phyloP scores from a whole-genome alignment of 2,797 vertebrate species.

The Valencia hispanica region DNA sequence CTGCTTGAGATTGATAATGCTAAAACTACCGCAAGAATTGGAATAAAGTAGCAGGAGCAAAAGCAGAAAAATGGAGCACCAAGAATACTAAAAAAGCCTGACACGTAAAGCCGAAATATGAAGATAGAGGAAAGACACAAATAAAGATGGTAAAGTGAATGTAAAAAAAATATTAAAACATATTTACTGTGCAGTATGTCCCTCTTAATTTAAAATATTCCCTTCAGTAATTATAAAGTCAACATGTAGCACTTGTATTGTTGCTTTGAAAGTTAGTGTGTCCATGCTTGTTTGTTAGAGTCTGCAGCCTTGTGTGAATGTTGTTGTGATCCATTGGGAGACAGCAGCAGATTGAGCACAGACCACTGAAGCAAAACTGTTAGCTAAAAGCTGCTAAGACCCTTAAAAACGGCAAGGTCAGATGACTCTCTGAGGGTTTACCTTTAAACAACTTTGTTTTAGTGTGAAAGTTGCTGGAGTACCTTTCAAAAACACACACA shows the following conservation, averaged over 20 bases:
- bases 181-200: not conserved
- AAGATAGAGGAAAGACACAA: not conserved
- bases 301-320: constrained; percentile 23
- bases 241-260: not conserved
- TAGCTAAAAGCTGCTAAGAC: constrained; percentile 15
- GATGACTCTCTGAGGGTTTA: constrained; percentile 7
- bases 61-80: constrained; percentile 1
- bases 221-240: not conserved
- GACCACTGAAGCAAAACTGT: constrained; percentile 36
- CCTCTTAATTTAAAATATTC: not conserved
- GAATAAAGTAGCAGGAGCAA: constrained; percentile 15
- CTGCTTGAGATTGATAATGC: constrained; percentile 12
- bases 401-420: constrained; percentile 13
- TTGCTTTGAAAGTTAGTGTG: constrained; percentile 24
- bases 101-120: not conserved
- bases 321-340: constrained; percentile 24
- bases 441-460: not conserved
- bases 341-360: constrained; percentile 26
- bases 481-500: not conserved
- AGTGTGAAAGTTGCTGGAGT: not conserved
- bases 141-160: not conserved
- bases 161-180: not conserved
- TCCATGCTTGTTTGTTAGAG: constrained; percentile 30
- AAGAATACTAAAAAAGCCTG: not conserved
- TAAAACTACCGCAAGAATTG: constrained; percentile 8